phyloP scores from a whole-genome alignment of 2,888 invertebrate species.

The Trachelus stipa region DNA sequence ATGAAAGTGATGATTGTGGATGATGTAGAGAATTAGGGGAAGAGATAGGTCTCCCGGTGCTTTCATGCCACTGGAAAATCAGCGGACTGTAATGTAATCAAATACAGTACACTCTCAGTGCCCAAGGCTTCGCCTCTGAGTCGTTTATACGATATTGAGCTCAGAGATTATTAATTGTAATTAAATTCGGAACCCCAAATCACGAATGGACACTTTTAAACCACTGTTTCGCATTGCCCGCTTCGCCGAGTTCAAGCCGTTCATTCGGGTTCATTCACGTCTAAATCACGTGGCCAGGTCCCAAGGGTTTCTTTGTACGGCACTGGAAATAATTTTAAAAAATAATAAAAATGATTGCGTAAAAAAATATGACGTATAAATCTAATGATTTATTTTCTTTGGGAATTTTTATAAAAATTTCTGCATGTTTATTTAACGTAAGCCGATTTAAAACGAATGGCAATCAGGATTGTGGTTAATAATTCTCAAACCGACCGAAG shows the following conservation, averaged over 20 bases:
- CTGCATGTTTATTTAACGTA: constrained; percentile 2
- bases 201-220: constrained; percentile 43
- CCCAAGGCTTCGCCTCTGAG: constrained; percentile 49
- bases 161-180: constrained; percentile 57
- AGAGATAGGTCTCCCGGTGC: background rate
- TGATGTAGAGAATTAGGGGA: background rate
- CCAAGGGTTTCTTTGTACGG: background rate
- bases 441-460: constrained; percentile 50
- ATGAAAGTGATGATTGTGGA: constrained; percentile 26
- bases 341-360: too few relatives aligned
- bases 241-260: background rate
- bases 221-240: constrained; percentile 39
- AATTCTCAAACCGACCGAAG: constrained; percentile 36
- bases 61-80: constrained; percentile 37
- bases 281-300: too few relatives aligned
- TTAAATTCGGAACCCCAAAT: constrained; percentile 55
- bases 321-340: background rate
- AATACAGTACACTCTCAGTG: constrained; percentile 44
- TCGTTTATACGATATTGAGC: constrained; percentile 43
- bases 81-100: constrained; percentile 52
- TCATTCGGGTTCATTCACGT: too few relatives aligned
- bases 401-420: background rate
- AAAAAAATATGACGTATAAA: background rate
- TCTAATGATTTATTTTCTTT: background rate
- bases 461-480: constrained; percentile 58